phyloP scores from a whole-genome alignment of 2,797 vertebrate species.

The Salarias fasciatus region DNA sequence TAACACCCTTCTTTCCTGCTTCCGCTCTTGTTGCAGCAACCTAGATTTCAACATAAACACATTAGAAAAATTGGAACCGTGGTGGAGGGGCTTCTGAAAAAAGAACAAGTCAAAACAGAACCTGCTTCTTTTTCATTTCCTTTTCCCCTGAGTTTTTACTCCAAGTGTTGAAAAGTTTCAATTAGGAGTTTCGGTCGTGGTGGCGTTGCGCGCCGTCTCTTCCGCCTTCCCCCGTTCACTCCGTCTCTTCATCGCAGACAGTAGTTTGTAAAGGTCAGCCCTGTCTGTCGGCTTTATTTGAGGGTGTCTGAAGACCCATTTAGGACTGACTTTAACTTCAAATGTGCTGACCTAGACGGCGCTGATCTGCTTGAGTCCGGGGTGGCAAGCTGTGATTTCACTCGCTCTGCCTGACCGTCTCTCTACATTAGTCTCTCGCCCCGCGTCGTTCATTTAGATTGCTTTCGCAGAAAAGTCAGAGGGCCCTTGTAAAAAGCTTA shows the following conservation, averaged over 20 bases:
- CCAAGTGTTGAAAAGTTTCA: constrained; percentile 65
- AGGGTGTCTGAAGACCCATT: constrained; percentile 75
- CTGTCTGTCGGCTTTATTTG: constrained; percentile 69
- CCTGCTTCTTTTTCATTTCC: constrained; percentile 35
- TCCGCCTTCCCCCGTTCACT: background rate
- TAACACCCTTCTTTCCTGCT: constrained; percentile 15
- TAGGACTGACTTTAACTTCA: constrained; percentile 72
- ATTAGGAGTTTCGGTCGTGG: constrained; percentile 47
- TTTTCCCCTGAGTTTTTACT: constrained; percentile 41
- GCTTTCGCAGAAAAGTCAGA: constrained; percentile 38
- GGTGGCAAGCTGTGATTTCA: constrained; percentile 57
- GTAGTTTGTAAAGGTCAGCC: constrained; percentile 73
- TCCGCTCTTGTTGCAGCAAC: constrained; percentile 20
- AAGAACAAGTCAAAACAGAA: constrained; percentile 37
- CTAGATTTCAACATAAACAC: constrained; percentile 52
- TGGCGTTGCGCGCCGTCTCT: background rate
- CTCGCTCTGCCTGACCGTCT: constrained; percentile 35
- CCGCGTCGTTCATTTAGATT: constrained; percentile 54
- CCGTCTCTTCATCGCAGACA: constrained; percentile 44
- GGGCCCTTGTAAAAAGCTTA: constrained; percentile 48
- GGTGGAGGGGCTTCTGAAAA: background rate
- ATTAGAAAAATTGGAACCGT: constrained; percentile 3
- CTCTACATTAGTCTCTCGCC: constrained; percentile 51
- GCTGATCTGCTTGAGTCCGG: constrained; percentile 55
- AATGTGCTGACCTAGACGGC: constrained; percentile 71